Conservation (phyloP, 2,113 vertebrate species). For the Propithecus coquereli region DNA sequence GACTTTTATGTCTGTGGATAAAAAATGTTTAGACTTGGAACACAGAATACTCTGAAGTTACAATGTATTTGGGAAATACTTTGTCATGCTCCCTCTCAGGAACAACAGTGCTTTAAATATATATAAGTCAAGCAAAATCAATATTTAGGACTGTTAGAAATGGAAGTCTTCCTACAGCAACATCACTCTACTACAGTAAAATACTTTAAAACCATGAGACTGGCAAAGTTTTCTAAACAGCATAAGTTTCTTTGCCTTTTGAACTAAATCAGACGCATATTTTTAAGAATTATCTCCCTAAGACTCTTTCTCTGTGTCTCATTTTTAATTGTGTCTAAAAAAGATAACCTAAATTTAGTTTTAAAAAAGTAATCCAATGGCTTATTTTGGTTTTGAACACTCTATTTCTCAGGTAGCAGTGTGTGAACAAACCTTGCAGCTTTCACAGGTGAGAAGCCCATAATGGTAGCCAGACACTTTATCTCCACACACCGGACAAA, state of each 20-base stretch:
- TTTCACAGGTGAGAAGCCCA: conserved; percentile 98
- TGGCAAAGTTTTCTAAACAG: conserved; percentile 60
- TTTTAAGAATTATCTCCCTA: conserved; percentile 14
- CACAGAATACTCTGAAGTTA: conserved; percentile 54
- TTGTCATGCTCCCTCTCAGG: conserved; percentile 38
- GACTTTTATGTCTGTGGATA: conserved; percentile 28
- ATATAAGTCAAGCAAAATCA: conserved; percentile 73
- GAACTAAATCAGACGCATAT: conserved; percentile 51
- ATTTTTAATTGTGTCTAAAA: background rate
- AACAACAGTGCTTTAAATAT: conserved; percentile 66
- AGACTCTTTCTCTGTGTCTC: background rate
- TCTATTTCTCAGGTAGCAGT: conserved; percentile 51
- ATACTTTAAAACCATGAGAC: conserved; percentile 51
- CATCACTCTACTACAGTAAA: conserved; percentile 59
- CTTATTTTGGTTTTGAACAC: background rate
- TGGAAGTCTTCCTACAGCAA: conserved; percentile 51
- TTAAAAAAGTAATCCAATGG: background rate
- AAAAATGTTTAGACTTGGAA: conserved; percentile 33
- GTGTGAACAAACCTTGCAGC: conserved; percentile 93
- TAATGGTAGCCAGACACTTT: conserved; percentile 99
- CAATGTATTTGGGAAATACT: conserved; percentile 59
- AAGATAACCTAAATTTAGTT: background rate
- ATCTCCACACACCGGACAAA: conserved; percentile 98
- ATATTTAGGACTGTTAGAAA: conserved; percentile 70
- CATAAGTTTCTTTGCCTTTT: conserved; percentile 36